Evolutionary conservation across 2,888 invertebrate species (phyloP), one percentile per base, ranked within the genome.

Genomic region (Ptycholaimellus sp.): DNA sequence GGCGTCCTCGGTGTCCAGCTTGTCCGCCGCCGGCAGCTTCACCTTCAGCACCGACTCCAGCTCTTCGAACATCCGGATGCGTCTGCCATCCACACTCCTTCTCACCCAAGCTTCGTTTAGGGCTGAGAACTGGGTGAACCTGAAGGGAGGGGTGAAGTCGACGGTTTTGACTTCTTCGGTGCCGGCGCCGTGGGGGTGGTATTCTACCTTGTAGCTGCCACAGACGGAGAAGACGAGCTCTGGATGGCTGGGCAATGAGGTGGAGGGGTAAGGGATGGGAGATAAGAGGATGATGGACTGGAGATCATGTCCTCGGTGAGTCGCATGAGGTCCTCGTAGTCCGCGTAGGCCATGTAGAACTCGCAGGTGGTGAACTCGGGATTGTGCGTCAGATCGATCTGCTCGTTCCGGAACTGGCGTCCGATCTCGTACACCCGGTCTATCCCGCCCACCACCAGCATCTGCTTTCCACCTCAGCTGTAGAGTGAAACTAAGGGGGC

Each of bases 321-420:
- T 18, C 68, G 62, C 65, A 93, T 82, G 5, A 90, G 56, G 61
- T 93, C 90, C 59, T 82, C 71, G 57, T 90, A 93, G 62, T 96
- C 93, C 13, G 93, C 93, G 64, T 93, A 93, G 0, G 93, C 93
- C 85, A 90, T 90, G 61, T 93, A 93, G 62, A 93, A 93, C 66
- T 93, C 93, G 56, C 87, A 85, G 5, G 85, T 85, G 1, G 90
- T 93, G 54, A 93, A 93, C 63, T 93, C 93, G 0, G 93, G 93
- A 62, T 93, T 93, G 56, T 93, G 93, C 0, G 90, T 90, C 53
- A 90, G 59, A 65, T 90, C 90, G 52, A 96, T 90, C 37, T 93
- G 85, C 65, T 93, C 93, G 63, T 93, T 93, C 41, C 93, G 69
- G 59, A 93, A 96, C 58, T 83, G 78, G 44, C 85, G 69, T 1